Conservation (phyloP, 1,140 invertebrate species). For the Bathynomus jamesi region DNA sequence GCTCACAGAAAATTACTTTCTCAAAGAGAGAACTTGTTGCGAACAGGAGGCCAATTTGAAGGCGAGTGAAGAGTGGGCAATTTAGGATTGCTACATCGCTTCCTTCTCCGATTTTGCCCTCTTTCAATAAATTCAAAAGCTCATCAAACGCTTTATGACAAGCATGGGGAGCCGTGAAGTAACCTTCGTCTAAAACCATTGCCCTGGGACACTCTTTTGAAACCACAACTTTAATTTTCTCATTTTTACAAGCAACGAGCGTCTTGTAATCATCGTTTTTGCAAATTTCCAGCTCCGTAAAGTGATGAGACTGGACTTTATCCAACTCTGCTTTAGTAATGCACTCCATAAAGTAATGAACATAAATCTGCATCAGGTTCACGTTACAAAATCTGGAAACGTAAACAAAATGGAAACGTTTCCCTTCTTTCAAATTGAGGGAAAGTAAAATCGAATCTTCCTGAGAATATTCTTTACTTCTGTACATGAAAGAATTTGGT, state of each 20-base stretch:
- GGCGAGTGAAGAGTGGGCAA: background rate
- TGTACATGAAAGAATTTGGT: background rate
- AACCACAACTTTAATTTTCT: background rate
- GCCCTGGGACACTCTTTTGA: no score
- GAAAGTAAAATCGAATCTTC: background rate
- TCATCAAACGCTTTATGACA: background rate
- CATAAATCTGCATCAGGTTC: slow-evolving; percentile 15
- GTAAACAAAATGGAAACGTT: slow-evolving; percentile 17
- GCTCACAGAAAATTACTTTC: slow-evolving; percentile 4
- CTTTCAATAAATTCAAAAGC: background rate
- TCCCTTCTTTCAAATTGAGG: slow-evolving; percentile 19
- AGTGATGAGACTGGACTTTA: background rate
- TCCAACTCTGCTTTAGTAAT: background rate
- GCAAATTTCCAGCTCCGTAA: no score
- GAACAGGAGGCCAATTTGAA: slow-evolving; percentile 4
- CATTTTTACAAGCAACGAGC: background rate
- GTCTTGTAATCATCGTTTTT: background rate
- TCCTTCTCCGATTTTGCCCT: background rate
- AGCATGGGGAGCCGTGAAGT: background rate
- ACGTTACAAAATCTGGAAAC: slow-evolving; percentile 29
- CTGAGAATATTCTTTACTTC: background rate
- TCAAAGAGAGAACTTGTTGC: background rate
- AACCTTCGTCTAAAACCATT: background rate
- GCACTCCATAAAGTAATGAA: slow-evolving; percentile 1
- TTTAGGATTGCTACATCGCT: background rate